Conservation (phyloP, 2,113 vertebrate species). For the Sprattus sprattus region DNA sequence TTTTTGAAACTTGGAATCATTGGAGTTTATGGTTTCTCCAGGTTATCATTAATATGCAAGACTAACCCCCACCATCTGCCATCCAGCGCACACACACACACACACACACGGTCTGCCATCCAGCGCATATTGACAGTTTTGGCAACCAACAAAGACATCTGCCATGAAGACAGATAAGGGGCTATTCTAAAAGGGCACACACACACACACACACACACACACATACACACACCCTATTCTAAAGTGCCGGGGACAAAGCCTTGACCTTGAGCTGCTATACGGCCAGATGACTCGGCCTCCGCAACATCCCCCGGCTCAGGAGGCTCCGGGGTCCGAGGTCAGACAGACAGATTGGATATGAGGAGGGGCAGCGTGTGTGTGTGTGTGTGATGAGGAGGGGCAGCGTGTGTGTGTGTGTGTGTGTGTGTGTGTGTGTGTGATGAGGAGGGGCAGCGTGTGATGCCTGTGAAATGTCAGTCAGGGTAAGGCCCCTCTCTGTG, state of each 20-base stretch:
- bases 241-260: conserved; percentile 36
- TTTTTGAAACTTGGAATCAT: background rate
- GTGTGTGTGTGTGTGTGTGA: no score
- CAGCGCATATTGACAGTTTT: background rate
- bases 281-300: conserved; percentile 35
- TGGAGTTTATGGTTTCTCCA: background rate
- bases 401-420: background rate
- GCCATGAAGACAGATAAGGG: conserved; percentile 33
- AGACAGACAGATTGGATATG: conserved; percentile 28
- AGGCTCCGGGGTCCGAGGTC: background rate
- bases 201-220: no score
- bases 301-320: conserved; percentile 20
- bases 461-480: conserved; percentile 48
- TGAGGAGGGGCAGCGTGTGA: conserved; percentile 2
- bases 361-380: conserved; percentile 8
- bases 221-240: no score
- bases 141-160: conserved; percentile 30
- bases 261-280: conserved; percentile 29
- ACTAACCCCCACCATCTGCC: background rate
- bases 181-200: conserved; percentile 20
- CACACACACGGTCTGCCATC: background rate
- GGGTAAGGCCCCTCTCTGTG: background rate
- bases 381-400: background rate
- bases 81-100: no score
- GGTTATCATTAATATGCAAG: background rate